Conservation (phyloP, 2,797 vertebrate species). For the Oreortyx pictus region DNA sequence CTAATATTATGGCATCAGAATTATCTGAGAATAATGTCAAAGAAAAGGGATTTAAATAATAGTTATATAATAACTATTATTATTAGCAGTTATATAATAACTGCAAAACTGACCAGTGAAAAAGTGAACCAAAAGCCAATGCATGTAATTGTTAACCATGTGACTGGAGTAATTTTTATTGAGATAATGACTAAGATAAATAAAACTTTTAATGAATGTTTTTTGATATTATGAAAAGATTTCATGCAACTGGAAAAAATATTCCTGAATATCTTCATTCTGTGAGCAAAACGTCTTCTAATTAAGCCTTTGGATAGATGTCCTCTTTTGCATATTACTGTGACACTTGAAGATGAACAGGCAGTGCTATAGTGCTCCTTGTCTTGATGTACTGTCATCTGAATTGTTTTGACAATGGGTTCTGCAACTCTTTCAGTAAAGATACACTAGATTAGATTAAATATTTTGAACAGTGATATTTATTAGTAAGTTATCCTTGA, state of each 20-base stretch:
- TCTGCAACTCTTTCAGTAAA: not conserved
- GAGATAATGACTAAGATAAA: not conserved
- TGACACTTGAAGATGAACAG: not conserved
- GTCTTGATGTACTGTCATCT: not conserved
- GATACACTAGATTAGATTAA: not conserved
- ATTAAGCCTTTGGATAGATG: not conserved
- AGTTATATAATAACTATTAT: not conserved
- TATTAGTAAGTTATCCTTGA: not conserved
- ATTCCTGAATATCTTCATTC: not conserved
- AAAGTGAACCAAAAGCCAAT: not conserved
- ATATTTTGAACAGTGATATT: not conserved
- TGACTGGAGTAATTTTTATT: not conserved
- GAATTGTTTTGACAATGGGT: not conserved
- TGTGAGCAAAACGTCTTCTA: not conserved
- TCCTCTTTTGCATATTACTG: not conserved
- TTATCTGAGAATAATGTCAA: conserved; percentile 10
- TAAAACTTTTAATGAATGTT: fast-evolving
- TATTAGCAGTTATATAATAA: no score
- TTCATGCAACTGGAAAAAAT: not conserved
- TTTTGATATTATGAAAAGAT: not conserved
- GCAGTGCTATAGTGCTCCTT: not conserved
- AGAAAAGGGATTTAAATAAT: not conserved
- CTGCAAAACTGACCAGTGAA: not conserved
- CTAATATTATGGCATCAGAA: conserved; percentile 34
- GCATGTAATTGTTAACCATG: not conserved